A percentile compares a stretch with the other conserved stretches of the same genome.
Evolutionary conservation across 1,140 invertebrate species (phyloP).

Genomic region (Chrysoperla carnea): DNA sequence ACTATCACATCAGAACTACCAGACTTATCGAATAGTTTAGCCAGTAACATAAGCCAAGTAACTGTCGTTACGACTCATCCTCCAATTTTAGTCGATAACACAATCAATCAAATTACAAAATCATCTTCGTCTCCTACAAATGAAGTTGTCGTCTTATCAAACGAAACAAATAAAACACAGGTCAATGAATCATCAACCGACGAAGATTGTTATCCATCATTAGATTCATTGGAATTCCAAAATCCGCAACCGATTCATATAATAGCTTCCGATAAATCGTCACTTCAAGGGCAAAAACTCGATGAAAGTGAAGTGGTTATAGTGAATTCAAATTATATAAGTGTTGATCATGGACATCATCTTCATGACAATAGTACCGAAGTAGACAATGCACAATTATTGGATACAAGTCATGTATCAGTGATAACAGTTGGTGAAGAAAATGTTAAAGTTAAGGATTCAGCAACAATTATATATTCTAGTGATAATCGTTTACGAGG

Average conservation of each 20-base stretch:
- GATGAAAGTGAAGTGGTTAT: slow-evolving; percentile 70
- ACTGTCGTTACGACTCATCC: slow-evolving; percentile 67
- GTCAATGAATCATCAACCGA: slow-evolving; percentile 45
- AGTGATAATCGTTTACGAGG: slow-evolving; percentile 15
- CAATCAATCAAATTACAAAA: background rate
- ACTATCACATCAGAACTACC: slow-evolving; percentile 32
- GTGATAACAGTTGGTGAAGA: slow-evolving; percentile 77
- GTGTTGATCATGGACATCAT: slow-evolving; percentile 29
- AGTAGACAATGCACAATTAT: slow-evolving; percentile 12
- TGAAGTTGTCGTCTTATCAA: slow-evolving; percentile 62
- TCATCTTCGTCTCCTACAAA: slow-evolving; percentile 12
- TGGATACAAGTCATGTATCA: slow-evolving; percentile 62
- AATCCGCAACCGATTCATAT: slow-evolving; percentile 29
- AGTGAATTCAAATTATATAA: slow-evolving; percentile 42
- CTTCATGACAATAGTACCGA: slow-evolving; percentile 28
- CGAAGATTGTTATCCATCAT: slow-evolving; percentile 46
- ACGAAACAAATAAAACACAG: slow-evolving; percentile 51
- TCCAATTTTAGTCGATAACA: slow-evolving; percentile 45
- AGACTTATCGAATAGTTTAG: slow-evolving; percentile 45
- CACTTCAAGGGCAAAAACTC: slow-evolving; percentile 34
- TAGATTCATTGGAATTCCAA: slow-evolving; percentile 52
- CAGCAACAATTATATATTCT: slow-evolving; percentile 25
- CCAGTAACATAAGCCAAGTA: slow-evolving; percentile 48
- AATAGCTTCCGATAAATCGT: slow-evolving; percentile 18
- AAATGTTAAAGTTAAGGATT: slow-evolving; percentile 51